Percentiles rank a stretch among this genome's conserved stretches.
Evolutionary conservation across 2,113 vertebrate species (phyloP).

Genomic region (Indicator indicator): DNA sequence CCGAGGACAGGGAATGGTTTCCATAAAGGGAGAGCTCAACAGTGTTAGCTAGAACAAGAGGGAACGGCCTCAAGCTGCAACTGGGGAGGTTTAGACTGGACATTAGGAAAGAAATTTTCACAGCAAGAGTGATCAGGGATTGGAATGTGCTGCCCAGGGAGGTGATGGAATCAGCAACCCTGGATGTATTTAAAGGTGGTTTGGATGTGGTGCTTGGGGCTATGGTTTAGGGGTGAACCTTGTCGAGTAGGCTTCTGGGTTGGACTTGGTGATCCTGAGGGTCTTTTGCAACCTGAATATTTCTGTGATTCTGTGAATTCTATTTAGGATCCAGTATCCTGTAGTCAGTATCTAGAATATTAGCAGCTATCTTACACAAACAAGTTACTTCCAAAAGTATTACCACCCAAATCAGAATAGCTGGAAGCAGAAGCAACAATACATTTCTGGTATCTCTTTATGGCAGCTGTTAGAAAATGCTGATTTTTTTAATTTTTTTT

Average conservation of each 20-base stretch:
- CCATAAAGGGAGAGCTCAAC: background rate
- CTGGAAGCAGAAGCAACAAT: background rate
- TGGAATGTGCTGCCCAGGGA: too few relatives aligned
- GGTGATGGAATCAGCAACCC: too few relatives aligned
- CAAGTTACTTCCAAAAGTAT: background rate
- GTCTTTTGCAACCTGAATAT: too few relatives aligned
- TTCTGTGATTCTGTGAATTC: background rate
- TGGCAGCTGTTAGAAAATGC: background rate
- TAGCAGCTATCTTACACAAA: background rate
- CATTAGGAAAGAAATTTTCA: too few relatives aligned
- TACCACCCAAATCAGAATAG: background rate
- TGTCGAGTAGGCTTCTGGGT: too few relatives aligned
- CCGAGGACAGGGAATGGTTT: background rate
- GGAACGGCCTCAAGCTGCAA: too few relatives aligned
- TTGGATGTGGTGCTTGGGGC: too few relatives aligned
- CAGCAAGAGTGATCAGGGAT: too few relatives aligned
- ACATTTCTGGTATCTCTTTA: background rate
- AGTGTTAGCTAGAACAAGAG: background rate
- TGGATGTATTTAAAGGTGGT: too few relatives aligned
- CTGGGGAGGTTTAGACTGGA: too few relatives aligned
- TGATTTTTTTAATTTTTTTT: background rate
- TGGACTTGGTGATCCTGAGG: too few relatives aligned
- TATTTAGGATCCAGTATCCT: background rate
- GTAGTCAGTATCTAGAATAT: background rate
- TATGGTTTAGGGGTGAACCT: too few relatives aligned